Evolutionary conservation across 2,888 invertebrate species (phyloP), one percentile per base, ranked within the genome.

Genomic region (Drosophila pseudotakahashii): DNA sequence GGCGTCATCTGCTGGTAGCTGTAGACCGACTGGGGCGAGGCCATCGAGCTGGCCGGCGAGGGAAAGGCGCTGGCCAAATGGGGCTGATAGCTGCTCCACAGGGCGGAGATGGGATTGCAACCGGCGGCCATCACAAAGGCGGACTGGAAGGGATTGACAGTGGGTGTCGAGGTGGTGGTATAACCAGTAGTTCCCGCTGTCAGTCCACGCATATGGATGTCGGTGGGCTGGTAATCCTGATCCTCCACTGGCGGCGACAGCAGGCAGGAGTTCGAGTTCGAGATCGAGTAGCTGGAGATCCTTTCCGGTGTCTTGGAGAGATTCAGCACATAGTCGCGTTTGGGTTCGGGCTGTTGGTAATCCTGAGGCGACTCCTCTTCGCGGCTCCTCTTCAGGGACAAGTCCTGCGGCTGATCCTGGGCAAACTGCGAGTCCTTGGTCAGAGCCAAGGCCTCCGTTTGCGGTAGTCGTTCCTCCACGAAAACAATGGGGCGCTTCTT

Each of bases 401-500:
- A 79, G 85, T 92, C 92, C 78, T 91, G 90, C 7, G 92, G 92
- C 55, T 89, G 79, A 3, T 91, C 90, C 50, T 81, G 74, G 41
- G 50, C 59, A 66, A 75, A 64, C 66, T 54, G 68, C 10, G 75
- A 70, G 73, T 11, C 60, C 72, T 86, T 89, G 70, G 85, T 84
- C 73, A 89, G 36, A 13, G 80, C 78, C 77, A 89, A 82, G 55
- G 86, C 88, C 76, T 83, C 79, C 34, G 78, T 83, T 79, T 87
- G 85, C 54, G 71, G 64, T 32, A 59, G 41, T 53, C 69, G 66
- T 94, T 95, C 93, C 90, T 94, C 94, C 92, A 95, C 93, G 82
- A 95, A 94, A 86, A 94, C 81, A 89, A 97, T 95, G 75, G 97
- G 97, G 92, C 97, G 95, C 94, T 97, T 97, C 93, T 97, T 97